phyloP scores from a whole-genome alignment of 2,888 invertebrate genomes.

The Thymelicus acteon region DNA sequence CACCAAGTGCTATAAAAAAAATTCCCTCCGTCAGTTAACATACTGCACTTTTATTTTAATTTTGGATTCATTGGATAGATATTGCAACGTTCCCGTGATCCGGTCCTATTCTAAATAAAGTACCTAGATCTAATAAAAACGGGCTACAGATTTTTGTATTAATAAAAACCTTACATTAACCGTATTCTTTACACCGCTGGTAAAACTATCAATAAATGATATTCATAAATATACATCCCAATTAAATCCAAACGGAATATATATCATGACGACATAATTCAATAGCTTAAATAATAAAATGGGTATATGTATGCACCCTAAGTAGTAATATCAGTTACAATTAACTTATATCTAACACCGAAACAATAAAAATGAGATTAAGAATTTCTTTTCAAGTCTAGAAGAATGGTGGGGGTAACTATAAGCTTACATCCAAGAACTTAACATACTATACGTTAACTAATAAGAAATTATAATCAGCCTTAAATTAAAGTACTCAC shows the following conservation, averaged over 20 bases:
- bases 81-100: background rate
- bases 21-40: background rate
- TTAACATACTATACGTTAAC: background rate
- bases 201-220: too few species aligned
- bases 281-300: too few species aligned
- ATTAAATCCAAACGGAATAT: too few species aligned
- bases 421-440: slow-evolving; percentile 7
- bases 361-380: slow-evolving; percentile 26
- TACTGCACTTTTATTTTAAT: background rate
- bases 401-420: slow-evolving; percentile 29
- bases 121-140: too few species aligned
- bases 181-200: background rate
- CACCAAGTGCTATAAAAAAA: background rate
- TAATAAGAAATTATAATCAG: background rate
- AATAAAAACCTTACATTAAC: too few species aligned
- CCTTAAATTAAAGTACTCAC: background rate
- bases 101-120: too few species aligned
- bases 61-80: background rate
- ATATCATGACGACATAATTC: too few species aligned
- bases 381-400: slow-evolving; percentile 31
- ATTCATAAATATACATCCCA: too few species aligned
- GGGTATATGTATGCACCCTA: too few species aligned
- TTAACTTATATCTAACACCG: slow-evolving; percentile 12
- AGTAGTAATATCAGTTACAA: background rate
- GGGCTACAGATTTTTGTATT: too few species aligned